A percentile compares a stretch with the other conserved stretches of the same genome.
Evolutionary conservation across 2,113 vertebrate genomes (phyloP).

Genomic region (Thymallus thymallus): DNA sequence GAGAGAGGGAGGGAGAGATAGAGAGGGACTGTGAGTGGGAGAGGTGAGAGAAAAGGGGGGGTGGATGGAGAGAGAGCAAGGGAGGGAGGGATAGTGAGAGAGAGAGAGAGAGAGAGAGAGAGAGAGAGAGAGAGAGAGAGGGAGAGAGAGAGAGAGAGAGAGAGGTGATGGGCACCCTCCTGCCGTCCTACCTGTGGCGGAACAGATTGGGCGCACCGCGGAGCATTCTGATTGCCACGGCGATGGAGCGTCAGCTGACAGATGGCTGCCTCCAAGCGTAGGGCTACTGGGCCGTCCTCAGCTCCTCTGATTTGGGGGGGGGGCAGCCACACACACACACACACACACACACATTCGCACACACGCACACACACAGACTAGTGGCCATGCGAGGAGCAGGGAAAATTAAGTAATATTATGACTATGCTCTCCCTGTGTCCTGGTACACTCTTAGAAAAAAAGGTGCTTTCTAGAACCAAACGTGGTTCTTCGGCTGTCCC

Average conservation of each 20-base stretch:
- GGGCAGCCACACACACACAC: constrained; percentile 36
- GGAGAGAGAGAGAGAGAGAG: not conserved
- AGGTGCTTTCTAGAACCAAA: not conserved
- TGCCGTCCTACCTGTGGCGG: constrained; percentile 69
- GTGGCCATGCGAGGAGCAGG: constrained; percentile 19
- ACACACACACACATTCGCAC: constrained; percentile 39
- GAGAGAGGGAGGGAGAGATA: not conserved
- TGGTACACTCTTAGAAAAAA: not conserved
- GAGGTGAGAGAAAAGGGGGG: not conserved
- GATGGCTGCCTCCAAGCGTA: constrained; percentile 71
- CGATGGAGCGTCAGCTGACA: constrained; percentile 71
- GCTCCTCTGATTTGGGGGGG: constrained; percentile 56
- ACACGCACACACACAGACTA: constrained; percentile 18
- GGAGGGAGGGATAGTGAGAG: not conserved
- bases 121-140: not conserved
- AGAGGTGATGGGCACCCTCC: constrained; percentile 45
- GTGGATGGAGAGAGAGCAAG: not conserved
- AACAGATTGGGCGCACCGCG: constrained; percentile 74
- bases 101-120: not conserved
- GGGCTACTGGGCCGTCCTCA: constrained; percentile 55
- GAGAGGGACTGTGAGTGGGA: not conserved
- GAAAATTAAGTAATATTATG: constrained; percentile 25
- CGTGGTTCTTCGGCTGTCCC: not conserved
- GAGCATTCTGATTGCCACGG: constrained; percentile 71
- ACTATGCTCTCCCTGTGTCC: constrained; percentile 7